Evolutionary conservation across 2,888 invertebrate genomes (phyloP).

Genomic region (Cryptophagus acutangulus): DNA sequence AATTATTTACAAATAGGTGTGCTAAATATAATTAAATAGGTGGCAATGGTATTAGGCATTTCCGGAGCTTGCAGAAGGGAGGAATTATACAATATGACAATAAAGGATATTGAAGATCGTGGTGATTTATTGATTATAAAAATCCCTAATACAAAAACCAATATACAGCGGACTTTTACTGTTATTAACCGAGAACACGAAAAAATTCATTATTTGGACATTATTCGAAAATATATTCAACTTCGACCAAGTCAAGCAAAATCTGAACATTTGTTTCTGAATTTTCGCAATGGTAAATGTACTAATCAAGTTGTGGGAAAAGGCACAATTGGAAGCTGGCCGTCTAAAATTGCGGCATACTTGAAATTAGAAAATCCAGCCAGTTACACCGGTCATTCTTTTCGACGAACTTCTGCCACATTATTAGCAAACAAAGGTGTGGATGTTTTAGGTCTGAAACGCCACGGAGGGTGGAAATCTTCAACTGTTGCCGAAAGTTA

Average conservation of each 20-base stretch:
- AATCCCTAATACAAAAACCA: constrained; percentile 6
- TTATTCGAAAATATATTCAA: constrained; percentile 7
- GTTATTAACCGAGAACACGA: no score
- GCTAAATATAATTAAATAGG: no score
- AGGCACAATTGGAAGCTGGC: constrained; percentile 7
- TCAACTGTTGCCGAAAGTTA: no score
- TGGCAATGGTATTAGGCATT: no score
- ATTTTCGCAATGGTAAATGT: constrained; percentile 8
- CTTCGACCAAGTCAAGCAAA: constrained; percentile 3
- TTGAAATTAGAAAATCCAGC: no score
- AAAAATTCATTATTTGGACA: constrained; percentile 7
- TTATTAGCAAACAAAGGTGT: no score
- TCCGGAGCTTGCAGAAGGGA: no score
- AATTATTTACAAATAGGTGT: no score
- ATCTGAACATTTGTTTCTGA: constrained; percentile 6
- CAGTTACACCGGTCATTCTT: no score
- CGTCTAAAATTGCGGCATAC: constrained; percentile 6
- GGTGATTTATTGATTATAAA: constrained; percentile 5
- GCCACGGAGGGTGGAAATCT: no score
- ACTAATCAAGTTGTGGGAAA: constrained; percentile 7
- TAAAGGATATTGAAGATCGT: constrained; percentile 12
- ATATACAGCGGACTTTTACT: constrained; percentile 7
- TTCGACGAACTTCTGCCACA: no score
- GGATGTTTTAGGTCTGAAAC: no score
- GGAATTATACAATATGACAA: constrained; percentile 7